Evolutionary conservation across 2,113 vertebrate genomes (phyloP).

Genomic region (Pseudorasbora parva): DNA sequence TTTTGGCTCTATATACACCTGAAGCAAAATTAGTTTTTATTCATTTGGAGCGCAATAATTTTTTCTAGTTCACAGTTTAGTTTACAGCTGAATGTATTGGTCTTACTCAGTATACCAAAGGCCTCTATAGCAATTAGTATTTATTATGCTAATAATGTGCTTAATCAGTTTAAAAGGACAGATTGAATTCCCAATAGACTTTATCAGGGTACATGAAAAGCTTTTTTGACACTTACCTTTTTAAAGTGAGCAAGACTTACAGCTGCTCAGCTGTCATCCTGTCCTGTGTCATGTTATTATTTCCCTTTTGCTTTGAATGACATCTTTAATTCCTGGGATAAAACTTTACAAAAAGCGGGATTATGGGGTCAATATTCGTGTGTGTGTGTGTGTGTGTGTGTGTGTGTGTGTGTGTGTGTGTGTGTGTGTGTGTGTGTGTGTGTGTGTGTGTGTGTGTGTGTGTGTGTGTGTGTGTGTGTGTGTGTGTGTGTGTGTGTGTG

Average conservation of each 20-base stretch:
- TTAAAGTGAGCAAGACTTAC: background rate
- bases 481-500: constrained; percentile 20
- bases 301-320: background rate
- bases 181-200: background rate
- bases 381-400: constrained; percentile 25
- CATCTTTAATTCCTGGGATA: background rate
- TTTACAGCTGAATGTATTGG: background rate
- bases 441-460: constrained; percentile 19
- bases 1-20: too few species aligned
- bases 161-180: background rate
- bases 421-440: constrained; percentile 27
- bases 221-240: background rate
- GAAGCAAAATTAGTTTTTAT: too few species aligned
- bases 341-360: constrained; percentile 15
- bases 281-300: background rate
- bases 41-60: too few species aligned
- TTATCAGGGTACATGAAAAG: background rate
- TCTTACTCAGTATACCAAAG: background rate
- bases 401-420: constrained; percentile 15
- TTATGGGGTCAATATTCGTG: background rate
- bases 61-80: background rate
- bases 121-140: background rate
- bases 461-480: background rate
- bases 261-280: background rate
- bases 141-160: background rate